A percentile compares a stretch with the other conserved stretches of the same genome.
Evolutionary conservation across 2,888 invertebrate species (phyloP).

Genomic region (Ganaspis brasiliensis): DNA sequence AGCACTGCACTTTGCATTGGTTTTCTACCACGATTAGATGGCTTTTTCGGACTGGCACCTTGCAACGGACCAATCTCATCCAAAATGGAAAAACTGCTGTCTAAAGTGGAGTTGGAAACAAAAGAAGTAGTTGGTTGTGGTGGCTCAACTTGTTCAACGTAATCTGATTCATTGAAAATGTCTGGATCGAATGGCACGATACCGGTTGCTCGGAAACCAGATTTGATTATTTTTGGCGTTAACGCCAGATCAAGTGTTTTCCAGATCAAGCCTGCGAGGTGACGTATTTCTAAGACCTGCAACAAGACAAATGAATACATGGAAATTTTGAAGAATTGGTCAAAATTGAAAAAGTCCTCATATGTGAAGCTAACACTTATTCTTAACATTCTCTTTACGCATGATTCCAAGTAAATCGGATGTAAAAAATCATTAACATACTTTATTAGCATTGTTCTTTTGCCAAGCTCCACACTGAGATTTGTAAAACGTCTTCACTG

Average conservation of each 20-base stretch:
- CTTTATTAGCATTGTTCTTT: conserved; percentile 45
- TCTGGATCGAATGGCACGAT: conserved; percentile 52
- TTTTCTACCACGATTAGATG: background rate
- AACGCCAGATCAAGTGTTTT: conserved; percentile 32
- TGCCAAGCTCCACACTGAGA: conserved; percentile 33
- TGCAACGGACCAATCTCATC: conserved; percentile 28
- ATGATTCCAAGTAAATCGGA: too few relatives aligned
- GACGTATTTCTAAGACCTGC: conserved; percentile 38
- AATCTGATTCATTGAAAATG: conserved; percentile 56
- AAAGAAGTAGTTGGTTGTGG: conserved; percentile 26
- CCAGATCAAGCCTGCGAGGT: conserved; percentile 33
- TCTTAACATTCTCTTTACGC: background rate
- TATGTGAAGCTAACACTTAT: background rate
- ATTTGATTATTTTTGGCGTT: conserved; percentile 17
- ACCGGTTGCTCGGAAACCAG: conserved; percentile 28
- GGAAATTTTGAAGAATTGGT: background rate
- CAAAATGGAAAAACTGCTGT: background rate
- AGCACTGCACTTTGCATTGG: too few relatives aligned
- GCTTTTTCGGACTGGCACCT: background rate
- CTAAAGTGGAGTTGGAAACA: background rate
- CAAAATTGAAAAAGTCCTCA: background rate
- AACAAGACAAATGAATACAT: background rate
- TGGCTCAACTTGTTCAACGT: conserved; percentile 43
- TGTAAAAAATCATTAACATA: background rate
- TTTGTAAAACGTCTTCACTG: conserved; percentile 19